A percentile compares a stretch with the other conserved stretches of the same genome.
Evolutionary conservation across 2,888 invertebrate species (phyloP).

Genomic region (Myopa tessellatipennis): DNA sequence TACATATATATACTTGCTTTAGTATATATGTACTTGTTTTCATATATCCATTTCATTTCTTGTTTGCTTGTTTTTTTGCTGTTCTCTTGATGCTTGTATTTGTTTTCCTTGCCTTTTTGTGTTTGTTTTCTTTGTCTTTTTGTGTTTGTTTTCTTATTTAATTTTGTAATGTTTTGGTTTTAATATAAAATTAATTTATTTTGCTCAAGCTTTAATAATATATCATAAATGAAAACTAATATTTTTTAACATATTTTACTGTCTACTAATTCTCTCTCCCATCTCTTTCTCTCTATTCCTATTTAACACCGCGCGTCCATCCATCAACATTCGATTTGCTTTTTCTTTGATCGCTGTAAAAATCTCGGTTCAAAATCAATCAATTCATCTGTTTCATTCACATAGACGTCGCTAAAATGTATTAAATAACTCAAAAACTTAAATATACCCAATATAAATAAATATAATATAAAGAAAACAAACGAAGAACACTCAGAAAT

Average conservation of each 20-base stretch:
- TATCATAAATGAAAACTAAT: neutral
- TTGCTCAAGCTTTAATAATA: neutral
- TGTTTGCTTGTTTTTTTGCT: too few relatives aligned
- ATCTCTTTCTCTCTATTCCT: neutral
- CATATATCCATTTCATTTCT: too few relatives aligned
- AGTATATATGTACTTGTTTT: too few relatives aligned
- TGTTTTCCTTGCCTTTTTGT: neutral
- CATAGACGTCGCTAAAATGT: constrained; percentile 27
- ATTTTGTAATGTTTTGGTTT: too few relatives aligned
- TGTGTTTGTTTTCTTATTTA: neutral
- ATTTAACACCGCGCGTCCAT: neutral
- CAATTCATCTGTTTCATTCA: neutral
- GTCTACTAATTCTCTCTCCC: constrained; percentile 19
- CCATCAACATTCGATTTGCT: constrained; percentile 7
- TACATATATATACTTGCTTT: neutral
- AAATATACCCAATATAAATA: neutral
- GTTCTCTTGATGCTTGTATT: too few relatives aligned
- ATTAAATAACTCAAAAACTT: neutral
- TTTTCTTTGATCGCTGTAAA: neutral
- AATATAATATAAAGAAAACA: neutral
- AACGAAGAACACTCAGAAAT: neutral
- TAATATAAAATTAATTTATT: too few relatives aligned
- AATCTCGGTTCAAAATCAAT: too few relatives aligned
- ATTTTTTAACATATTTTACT: constrained; percentile 9
- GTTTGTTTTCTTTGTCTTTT: neutral